Base-by-base conservation (phyloP, 2,888 invertebrate genomes). In the Eupelmus urozonus region DNA sequence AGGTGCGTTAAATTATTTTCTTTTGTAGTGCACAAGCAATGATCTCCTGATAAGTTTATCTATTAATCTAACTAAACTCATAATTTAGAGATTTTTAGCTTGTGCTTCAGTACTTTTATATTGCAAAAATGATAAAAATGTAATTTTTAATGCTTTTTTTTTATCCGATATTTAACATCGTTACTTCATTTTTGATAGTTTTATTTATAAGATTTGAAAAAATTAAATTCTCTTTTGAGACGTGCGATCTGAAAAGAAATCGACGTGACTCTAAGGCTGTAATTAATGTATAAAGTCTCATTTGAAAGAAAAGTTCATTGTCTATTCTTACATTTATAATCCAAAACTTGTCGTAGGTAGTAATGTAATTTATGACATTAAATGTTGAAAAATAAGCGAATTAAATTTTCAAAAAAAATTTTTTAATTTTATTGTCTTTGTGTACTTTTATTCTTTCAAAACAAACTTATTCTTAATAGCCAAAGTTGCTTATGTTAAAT, bases 231-330 rank as follows among this genome's bases (percentile, higher is more conserved):
- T 49, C 11, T 60, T 71, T 55, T 51, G 45, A 78, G 55, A 79
- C 53, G 40, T 73, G 67, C 69, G 57, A 57, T 27, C 63, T 55
- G n/a, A 62, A 67, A 78, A 25, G 18, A 53, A 57, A 74, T 69
- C 78, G 78, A 73, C 80, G 78, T 78, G 78, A 80, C 80, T 78
- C 55, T 72, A 77, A 82, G 82, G 82, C 82, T 84, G 84, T 83
- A 84, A 82, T 84, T 82, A 82, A 76, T 83, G 83, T 84, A 83
- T 80, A 84, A 84, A 82, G 74, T 80, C 75, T 81, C 74, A 71
- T 76, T 82, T 79, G 60, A 80, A 63, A 78, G 70, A 75, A 76
- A 63, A 76, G 72, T 78, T 79, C 67, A 80, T 81, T 79, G 76
- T 80, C 75, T 81, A 79, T 73, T 76, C 78, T 81, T 78, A 74